Evolutionary conservation across 2,888 invertebrate species (phyloP), one percentile per base, ranked within the genome.

Genomic region (Rhopalosiphum nymphaeae): DNA sequence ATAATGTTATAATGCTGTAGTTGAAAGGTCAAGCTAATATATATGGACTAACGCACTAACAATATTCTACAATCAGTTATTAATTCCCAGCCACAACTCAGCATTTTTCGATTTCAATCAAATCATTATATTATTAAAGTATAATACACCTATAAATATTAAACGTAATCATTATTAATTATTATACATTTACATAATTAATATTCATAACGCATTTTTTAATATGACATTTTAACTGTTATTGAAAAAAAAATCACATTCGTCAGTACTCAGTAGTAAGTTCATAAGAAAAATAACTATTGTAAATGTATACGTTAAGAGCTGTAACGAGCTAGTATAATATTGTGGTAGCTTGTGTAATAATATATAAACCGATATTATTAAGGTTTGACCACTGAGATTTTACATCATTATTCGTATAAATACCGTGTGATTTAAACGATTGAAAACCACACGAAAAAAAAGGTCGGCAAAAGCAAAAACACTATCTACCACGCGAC

Each of bases 391-490:
- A 46, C 84, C 84, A 26, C 84, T 42, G 93, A 53, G 89, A 89
- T 93, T 89, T 67, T 13, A 78, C 92, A 67, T 16, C 93, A 53
- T 88, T 25, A 36, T 36, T 57, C 61, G 86, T 85, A 26, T 78
- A n/a, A 88, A 53, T 49, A 87, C 56, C 78, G 26, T 46, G 46
- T 46, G 84, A 57, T 93, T 87, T 90, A 90, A 90, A 90, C 90
- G 90, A 53, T 93, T 90, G 29, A 90, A 92, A 92, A 92, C 92
- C 84, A 61, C 93, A 90, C 90, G 49, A 89, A 85, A 90, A 93
- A 93, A 94, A 94, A 90, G 93, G 93, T 93, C 49, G 16, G 29
- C 49, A 25, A 78, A 93, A 36, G 36, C 87, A 44, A 84, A 93
- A 89, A 93, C 44, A 89, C n/a, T 67, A 78, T 36, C 36, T 78